phyloP scores from a whole-genome alignment of 1,140 invertebrate species.

The Prorops nasuta region DNA sequence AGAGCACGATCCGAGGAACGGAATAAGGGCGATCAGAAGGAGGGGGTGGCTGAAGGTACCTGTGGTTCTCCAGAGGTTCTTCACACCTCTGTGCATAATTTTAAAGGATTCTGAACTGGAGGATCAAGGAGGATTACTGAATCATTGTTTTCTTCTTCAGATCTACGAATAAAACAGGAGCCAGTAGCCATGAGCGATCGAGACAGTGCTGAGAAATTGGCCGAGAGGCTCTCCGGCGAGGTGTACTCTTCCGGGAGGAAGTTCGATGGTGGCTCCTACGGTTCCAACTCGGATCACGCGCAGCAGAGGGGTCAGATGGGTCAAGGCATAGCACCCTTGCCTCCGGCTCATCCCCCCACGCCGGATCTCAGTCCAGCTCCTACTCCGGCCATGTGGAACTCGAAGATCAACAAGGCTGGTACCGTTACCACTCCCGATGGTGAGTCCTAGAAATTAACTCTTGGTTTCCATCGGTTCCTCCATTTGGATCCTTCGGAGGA shows the following conservation, averaged over 20 bases:
- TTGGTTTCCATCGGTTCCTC: no score
- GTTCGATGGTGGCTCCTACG: constrained; percentile 44
- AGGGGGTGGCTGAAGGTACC: constrained; percentile 52
- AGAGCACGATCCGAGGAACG: constrained; percentile 45
- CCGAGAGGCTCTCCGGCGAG: constrained; percentile 53
- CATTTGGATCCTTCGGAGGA: no score
- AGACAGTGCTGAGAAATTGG: constrained; percentile 51
- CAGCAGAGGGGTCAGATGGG: constrained; percentile 35
- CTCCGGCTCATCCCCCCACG: constrained; percentile 44
- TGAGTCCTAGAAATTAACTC: no score
- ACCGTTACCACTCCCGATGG: constrained; percentile 63
- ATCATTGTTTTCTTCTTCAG: constrained; percentile 37
- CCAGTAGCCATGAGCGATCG: constrained; percentile 53
- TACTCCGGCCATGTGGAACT: constrained; percentile 57
- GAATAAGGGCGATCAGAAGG: constrained; percentile 45
- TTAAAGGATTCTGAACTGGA: no score
- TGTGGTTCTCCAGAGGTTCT: no score
- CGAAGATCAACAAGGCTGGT: constrained; percentile 60
- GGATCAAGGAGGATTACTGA: no score
- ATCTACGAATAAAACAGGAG: constrained; percentile 66
- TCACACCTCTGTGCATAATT: no score
- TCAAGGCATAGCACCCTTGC: constrained; percentile 35
- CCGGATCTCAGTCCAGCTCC: constrained; percentile 55
- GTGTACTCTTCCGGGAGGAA: constrained; percentile 39
- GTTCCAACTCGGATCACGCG: constrained; percentile 44